These are phyloP conservation scores for Troglohyphantes excavatus DNA, from an alignment of 2,888 invertebrate genomes.

Conservation along the genomic window DNA sequence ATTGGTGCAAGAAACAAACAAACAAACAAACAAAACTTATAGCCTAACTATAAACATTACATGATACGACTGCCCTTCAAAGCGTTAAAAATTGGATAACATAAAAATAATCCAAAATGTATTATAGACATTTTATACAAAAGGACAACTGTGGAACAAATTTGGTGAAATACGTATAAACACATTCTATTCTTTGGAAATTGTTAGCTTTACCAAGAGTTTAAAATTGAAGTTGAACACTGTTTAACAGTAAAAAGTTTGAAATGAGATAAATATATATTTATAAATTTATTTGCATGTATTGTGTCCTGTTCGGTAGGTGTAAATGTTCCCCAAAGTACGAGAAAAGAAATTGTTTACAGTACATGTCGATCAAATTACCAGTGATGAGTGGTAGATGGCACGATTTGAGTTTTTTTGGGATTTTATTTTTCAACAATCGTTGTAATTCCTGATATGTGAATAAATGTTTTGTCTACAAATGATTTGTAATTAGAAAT, in stretches of 20 bases:
- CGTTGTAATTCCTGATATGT: conserved; percentile 36
- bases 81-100: too few species aligned
- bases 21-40: too few species aligned
- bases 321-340: conserved; percentile 15
- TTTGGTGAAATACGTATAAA: not conserved
- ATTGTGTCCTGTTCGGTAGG: conserved; percentile 31
- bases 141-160: too few species aligned
- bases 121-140: too few species aligned
- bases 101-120: too few species aligned
- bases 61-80: too few species aligned
- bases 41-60: too few species aligned
- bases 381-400: conserved; percentile 30
- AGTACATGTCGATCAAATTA: conserved; percentile 26
- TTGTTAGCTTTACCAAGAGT: conserved; percentile 20
- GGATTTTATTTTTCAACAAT: conserved; percentile 56
- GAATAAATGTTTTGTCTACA: conserved; percentile 50
- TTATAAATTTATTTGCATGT: conserved; percentile 43
- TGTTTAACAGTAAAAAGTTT: not conserved
- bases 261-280: conserved; percentile 30
- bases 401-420: conserved; percentile 35
- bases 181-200: not conserved
- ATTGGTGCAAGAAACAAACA: too few species aligned
- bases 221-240: conserved; percentile 17
- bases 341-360: not conserved
- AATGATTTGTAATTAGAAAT: conserved; percentile 52